These are phyloP conservation scores for Linurgus olivaceus DNA, from an alignment of 2,797 vertebrate species.

Conservation along the genomic window DNA sequence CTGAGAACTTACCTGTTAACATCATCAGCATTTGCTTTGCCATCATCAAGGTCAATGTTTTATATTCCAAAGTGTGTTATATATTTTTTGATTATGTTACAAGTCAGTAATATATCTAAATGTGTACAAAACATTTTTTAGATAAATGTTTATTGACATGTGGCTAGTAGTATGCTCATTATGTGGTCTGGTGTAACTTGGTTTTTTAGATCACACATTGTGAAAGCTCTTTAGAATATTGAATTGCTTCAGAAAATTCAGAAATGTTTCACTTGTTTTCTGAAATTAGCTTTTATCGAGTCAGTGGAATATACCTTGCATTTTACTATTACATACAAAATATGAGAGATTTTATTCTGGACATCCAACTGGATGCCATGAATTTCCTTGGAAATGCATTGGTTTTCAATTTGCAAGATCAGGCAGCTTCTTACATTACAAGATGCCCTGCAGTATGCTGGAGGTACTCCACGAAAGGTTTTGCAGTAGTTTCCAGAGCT, in stretches of 20 bases:
- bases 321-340: constrained; percentile 46
- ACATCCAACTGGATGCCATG: constrained; percentile 8
- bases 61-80: neutral
- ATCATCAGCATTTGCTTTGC: neutral
- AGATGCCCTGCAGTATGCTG: constrained; percentile 23
- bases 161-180: neutral
- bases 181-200: neutral
- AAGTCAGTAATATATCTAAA: neutral
- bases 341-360: constrained; percentile 32
- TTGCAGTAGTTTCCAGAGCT: constrained; percentile 20
- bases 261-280: neutral
- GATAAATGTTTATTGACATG: neutral
- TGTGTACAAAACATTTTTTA: neutral
- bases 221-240: neutral
- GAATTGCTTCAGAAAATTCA: neutral
- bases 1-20: neutral
- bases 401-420: constrained; percentile 43
- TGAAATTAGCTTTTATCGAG: neutral
- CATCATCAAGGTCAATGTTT: neutral
- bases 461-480: constrained; percentile 53
- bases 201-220: neutral
- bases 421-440: neutral
- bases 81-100: neutral
- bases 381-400: neutral
- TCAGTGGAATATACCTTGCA: neutral